Conservation (phyloP, 2,797 vertebrate species). For the Rhinichthys osculus region DNA sequence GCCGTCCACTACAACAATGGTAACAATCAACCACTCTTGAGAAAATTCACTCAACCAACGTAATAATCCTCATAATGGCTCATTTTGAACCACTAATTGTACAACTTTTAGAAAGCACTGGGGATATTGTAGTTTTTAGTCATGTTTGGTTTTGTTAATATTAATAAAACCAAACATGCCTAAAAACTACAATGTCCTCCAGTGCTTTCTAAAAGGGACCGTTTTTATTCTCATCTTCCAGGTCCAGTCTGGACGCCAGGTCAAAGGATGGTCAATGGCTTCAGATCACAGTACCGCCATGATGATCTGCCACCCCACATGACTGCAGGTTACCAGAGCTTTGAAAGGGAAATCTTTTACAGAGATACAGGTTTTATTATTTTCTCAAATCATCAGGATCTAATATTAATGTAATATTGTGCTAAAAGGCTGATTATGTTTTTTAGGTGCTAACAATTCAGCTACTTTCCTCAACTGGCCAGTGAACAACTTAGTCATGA, state of each 20-base stretch:
- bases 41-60: no score
- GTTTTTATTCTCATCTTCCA: not conserved
- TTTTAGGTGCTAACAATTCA: slow-evolving; percentile 25
- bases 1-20: not conserved
- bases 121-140: not conserved
- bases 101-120: not conserved
- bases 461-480: slow-evolving; percentile 26
- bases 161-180: no score
- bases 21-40: not conserved
- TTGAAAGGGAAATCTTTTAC: slow-evolving; percentile 27
- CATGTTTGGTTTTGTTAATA: slow-evolving; percentile 1
- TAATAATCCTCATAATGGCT: not conserved
- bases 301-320: not conserved
- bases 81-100: not conserved
- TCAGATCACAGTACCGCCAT: slow-evolving; percentile 22
- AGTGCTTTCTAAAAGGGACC: not conserved
- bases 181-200: no score
- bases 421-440: not conserved
- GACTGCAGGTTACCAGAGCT: slow-evolving; percentile 41
- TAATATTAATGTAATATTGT: not conserved
- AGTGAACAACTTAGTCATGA: slow-evolving; percentile 65
- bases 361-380: not conserved
- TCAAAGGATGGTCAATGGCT: not conserved
- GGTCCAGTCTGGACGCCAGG: slow-evolving; percentile 11
- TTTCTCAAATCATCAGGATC: not conserved